Evolutionary conservation across 2,113 vertebrate species (phyloP).

Genomic region (Myrmophylax atrothorax): DNA sequence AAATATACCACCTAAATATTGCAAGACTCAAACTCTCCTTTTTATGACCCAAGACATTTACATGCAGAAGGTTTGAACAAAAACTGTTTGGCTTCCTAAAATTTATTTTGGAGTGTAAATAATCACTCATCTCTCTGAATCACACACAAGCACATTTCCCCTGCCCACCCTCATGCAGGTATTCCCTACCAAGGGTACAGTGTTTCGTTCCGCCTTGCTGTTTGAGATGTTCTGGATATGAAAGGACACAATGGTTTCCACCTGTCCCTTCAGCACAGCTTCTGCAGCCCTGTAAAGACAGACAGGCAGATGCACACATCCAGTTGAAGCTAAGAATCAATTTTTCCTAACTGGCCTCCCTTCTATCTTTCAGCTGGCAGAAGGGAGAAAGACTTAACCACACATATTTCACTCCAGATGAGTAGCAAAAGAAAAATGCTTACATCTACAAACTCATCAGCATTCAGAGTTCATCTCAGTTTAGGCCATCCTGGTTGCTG

Average conservation of each 20-base stretch:
- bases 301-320: background rate
- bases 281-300: slow-evolving; percentile 90
- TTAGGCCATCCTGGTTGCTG: background rate
- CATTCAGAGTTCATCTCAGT: background rate
- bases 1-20: background rate
- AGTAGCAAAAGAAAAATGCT: slow-evolving; percentile 13
- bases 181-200: slow-evolving; percentile 88
- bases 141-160: background rate
- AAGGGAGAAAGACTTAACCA: background rate
- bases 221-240: slow-evolving; percentile 98
- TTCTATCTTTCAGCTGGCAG: background rate
- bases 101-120: background rate
- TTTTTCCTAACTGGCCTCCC: background rate
- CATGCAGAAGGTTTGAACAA: background rate
- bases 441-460: background rate
- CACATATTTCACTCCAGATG: background rate
- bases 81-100: background rate
- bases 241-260: slow-evolving; percentile 95
- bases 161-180: background rate
- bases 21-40: background rate
- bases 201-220: slow-evolving; percentile 90
- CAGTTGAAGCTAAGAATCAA: background rate
- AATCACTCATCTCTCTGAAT: background rate
- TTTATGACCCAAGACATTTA: background rate
- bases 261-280: slow-evolving; percentile 94